These are phyloP conservation scores for Apteryx owenii DNA, from an alignment of 2,113 vertebrate genomes.

Conservation along the genomic window DNA sequence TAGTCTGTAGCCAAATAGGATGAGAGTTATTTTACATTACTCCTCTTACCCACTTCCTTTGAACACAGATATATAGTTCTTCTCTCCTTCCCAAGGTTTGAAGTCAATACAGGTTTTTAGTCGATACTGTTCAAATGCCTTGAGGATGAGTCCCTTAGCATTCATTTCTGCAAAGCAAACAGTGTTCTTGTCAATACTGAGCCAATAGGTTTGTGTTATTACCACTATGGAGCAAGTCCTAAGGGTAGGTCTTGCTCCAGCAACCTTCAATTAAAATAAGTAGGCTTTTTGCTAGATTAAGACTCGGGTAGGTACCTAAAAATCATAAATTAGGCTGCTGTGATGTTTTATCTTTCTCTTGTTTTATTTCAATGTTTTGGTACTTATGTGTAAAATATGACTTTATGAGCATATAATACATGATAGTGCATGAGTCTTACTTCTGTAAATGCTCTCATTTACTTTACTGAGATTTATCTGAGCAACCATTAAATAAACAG, in stretches of 20 bases:
- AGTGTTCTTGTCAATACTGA: not conserved
- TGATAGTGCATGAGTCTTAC: fast-evolving
- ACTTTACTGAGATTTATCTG: not conserved
- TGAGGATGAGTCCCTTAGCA: conserved; percentile 91
- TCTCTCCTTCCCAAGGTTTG: conserved; percentile 89
- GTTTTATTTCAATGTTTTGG: not conserved
- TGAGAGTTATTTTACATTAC: not conserved
- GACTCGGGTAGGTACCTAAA: not conserved
- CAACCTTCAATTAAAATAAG: not conserved
- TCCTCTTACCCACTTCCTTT: conserved; percentile 88
- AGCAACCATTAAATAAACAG: not conserved
- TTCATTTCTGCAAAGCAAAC: conserved; percentile 85
- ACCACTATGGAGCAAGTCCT: not conserved
- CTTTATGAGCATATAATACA: not conserved
- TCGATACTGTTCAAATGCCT: conserved; percentile 92
- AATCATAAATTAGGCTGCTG: not conserved
- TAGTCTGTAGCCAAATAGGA: not conserved
- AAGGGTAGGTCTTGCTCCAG: not conserved
- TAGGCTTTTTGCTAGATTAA: not conserved
- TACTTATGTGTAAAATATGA: not conserved
- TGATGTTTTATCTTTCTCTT: not conserved
- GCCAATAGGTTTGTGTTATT: not conserved
- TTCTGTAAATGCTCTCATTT: not conserved
- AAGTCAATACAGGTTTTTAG: conserved; percentile 96
- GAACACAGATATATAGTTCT: conserved; percentile 91